Percentiles rank a stretch among this genome's conserved stretches.
Conservation (phyloP, 2,888 invertebrate species). For the Chironomus tentans region DNA sequence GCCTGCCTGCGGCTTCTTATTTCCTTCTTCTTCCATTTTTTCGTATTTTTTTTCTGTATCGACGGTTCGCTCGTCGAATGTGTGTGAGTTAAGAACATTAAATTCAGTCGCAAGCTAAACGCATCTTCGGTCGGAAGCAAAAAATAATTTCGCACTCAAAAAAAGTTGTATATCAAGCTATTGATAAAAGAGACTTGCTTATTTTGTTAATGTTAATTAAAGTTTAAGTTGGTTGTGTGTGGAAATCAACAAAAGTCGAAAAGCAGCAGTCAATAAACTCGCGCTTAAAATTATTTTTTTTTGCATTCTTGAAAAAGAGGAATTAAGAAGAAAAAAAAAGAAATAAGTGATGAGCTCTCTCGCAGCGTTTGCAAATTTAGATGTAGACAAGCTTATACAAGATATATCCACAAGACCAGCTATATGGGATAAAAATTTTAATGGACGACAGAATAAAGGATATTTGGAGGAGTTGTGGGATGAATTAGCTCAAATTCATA, state of each 20-base stretch:
- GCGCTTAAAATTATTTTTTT: not conserved
- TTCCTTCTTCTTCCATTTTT: conserved; percentile 24
- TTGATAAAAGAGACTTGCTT: no score
- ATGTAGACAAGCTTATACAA: conserved; percentile 36
- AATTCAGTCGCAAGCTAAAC: conserved; percentile 10
- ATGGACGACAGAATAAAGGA: conserved; percentile 38
- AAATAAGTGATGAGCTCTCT: conserved; percentile 5
- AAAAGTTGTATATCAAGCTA: no score
- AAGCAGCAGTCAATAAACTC: not conserved
- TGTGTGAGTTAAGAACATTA: conserved; percentile 17
- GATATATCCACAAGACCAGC: conserved; percentile 42
- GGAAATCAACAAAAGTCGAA: not conserved
- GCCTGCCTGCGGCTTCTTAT: conserved; percentile 16
- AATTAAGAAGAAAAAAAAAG: conserved; percentile 9
- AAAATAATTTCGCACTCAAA: not conserved
- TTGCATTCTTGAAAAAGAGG: not conserved
- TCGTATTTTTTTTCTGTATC: conserved; percentile 12
- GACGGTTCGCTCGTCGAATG: not conserved
- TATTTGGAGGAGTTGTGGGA: conserved; percentile 43
- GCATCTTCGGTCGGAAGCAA: not conserved
- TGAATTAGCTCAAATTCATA: conserved; percentile 32
- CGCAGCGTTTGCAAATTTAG: conserved; percentile 21
- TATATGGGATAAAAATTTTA: conserved; percentile 43
- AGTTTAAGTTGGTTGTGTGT: not conserved
- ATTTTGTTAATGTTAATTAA: no score